Base-by-base conservation (phyloP, 2,888 invertebrate genomes). In the Hemaris fuciformis region DNA sequence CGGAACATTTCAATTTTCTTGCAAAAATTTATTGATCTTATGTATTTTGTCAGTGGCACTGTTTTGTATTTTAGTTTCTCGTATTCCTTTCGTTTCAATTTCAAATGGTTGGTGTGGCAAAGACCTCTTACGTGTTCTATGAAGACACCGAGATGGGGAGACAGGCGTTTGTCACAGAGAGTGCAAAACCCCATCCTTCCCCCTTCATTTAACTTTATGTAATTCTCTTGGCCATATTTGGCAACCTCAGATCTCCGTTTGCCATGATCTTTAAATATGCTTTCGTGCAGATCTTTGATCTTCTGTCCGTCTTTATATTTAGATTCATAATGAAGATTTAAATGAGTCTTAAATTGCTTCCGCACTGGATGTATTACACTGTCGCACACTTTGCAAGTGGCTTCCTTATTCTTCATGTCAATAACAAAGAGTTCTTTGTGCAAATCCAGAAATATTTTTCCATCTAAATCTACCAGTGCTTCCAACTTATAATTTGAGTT, bases 101-200 rank as follows among this genome's bases (percentile, higher is more conserved):
- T 84, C 43, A 84, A 76, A 64, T 81, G 74, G 1, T 79, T 79
- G 27, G 59, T 71, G 59, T 89, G 89, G 10, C 66, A 64, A 1
- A 61, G 6, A 0, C 88, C 89, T 25, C 65, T 64, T 0, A 80
- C 68, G 63, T 89, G 89, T 60, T 73, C 64, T 59, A 72, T 74
- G 42, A 84, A 84, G 18, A 75, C 64, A 3, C 66, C 74, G 3
- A 77, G 80, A 56, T 77, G 70, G 1, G 79, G 77, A 0, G 80
- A 77, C 4, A 87, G 59, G 18, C 68, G 70, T n/a, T 69, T 71
- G 34, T 81, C 73, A 63, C 89, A 89, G 6, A 88, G 8, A 0
- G 62, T 68, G 59, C 89, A 89, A 62, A 79, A 85, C 0, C 83
- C 87, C 61, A 75, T 79, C 43, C 77, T 73, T 0, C 85, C 87